Base-by-base conservation (phyloP, 2,113 vertebrate genomes). In the Hippolais icterina region DNA sequence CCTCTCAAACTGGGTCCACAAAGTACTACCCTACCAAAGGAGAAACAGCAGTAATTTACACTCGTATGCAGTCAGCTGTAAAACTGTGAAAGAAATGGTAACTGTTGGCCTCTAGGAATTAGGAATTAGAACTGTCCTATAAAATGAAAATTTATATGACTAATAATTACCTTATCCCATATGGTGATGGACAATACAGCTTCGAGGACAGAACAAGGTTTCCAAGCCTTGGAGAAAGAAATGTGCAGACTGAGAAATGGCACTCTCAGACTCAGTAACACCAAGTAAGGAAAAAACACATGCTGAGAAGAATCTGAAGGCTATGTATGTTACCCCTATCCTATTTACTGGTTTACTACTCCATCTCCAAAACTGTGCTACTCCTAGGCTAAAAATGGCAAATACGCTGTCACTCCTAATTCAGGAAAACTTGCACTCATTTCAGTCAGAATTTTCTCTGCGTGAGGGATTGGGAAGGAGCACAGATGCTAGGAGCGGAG, bases 131-230 rank as follows among this genome's bases (percentile, higher is more conserved):
- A 82, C 69, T 93, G 93, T 86, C 90, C 90, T 87, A 94, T 92
- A 95, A 96, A 96, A 93, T 84, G 60, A 93, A 87, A 95, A 96
- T 96, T 95, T 96, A 96, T 95, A 89, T 33, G 39, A 78, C 83
- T 96, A 96, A 96, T 96, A 94, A 96, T 95, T 96, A 91, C 88
- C 79, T 95, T 95, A 95, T 68, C 61, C 90, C 95, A 89, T 95
- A 95, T 31, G 69, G 79, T 8, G 11, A 93, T 53, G 88, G 90
- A 89, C 72, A 84, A 89, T 69, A 60, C 56, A 53, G 64, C 88
- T 90, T 41, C 0, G 49, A 95, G 72, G 83, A 70, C 80, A 94
- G 79, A 83, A 75, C 49, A 78, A 89, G 69, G 83, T 90, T 96
- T 94, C 86, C 52, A 60, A 74, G 60, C 76, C 90, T 89, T 35